phyloP scores from a whole-genome alignment of 2,888 invertebrate species.

The Aphidoletes aphidimyza region DNA sequence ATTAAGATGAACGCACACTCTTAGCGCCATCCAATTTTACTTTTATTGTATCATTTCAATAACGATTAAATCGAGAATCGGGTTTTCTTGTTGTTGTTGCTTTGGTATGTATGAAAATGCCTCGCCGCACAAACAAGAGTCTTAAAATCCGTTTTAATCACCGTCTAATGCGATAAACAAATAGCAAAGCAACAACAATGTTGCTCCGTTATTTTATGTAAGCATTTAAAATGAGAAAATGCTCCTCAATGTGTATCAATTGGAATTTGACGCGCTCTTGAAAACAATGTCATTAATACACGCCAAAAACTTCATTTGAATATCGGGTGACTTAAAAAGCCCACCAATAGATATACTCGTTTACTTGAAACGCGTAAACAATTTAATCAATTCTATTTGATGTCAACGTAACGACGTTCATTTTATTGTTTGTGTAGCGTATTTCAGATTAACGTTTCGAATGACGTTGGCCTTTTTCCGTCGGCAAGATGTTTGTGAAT shows the following conservation, averaged over 20 bases:
- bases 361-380: conserved; percentile 6
- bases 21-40: not conserved
- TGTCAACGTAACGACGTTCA: not conserved
- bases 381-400: not conserved
- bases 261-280: not conserved
- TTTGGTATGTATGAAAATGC: not conserved
- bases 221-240: no score
- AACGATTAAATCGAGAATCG: conserved; percentile 17
- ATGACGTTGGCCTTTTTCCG: not conserved
- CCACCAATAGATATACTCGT: not conserved
- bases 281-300: conserved; percentile 25
- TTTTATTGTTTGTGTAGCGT: not conserved
- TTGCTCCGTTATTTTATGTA: no score
- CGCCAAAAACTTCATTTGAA: not conserved
- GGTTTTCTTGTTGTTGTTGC: not conserved
- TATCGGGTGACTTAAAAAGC: not conserved
- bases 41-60: not conserved
- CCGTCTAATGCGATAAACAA: conserved; percentile 24
- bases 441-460: not conserved
- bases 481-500: conserved; percentile 11
- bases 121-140: not conserved
- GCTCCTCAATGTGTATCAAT: not conserved
- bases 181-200: no score
- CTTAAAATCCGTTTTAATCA: conserved; percentile 27
- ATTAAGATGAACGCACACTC: not conserved